Evolutionary conservation across 2,113 vertebrate genomes (phyloP).

Genomic region (Corythaeola cristata): DNA sequence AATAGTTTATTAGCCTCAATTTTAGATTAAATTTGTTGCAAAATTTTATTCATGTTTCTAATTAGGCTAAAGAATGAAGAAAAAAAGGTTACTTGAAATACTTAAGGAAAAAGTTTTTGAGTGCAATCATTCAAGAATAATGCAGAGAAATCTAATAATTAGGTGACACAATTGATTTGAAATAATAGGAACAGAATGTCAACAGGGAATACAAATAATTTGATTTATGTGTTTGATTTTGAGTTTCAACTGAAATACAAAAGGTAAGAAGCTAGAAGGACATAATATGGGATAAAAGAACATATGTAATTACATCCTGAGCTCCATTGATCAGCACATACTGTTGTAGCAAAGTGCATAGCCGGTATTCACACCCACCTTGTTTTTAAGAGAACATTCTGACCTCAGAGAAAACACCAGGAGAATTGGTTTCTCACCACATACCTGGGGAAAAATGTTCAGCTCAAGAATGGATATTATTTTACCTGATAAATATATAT

Average conservation of each 20-base stretch:
- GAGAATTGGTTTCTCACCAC: background rate
- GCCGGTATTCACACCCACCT: background rate
- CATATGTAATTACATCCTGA: background rate
- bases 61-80: background rate
- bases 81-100: accelerated
- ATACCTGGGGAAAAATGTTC: background rate
- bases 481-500: background rate
- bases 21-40: background rate
- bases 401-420: background rate
- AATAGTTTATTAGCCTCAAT: background rate
- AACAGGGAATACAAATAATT: background rate
- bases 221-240: background rate
- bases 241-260: background rate
- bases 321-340: background rate
- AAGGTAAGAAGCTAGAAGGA: background rate
- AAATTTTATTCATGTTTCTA: background rate
- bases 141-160: background rate
- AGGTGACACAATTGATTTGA: background rate
- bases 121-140: background rate
- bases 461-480: background rate
- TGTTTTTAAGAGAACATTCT: background rate
- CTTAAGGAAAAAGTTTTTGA: background rate
- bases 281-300: background rate
- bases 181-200: background rate
- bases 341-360: background rate